Evolutionary conservation across 2,797 vertebrate genomes (phyloP), one percentile per base, ranked within the genome.

Genomic region (Mormyrus proboscirostris): DNA sequence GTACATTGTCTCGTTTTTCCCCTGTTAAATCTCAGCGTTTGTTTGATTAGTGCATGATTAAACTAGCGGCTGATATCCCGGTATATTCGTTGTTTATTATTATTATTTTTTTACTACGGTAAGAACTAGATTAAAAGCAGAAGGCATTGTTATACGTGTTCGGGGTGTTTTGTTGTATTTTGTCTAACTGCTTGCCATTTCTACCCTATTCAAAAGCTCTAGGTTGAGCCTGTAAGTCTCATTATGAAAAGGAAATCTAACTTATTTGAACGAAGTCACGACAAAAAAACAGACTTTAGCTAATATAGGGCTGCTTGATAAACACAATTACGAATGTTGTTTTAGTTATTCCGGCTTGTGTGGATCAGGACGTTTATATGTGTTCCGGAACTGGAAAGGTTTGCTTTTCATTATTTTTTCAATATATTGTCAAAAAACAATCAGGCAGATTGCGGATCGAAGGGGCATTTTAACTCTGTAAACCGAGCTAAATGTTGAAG

Each of bases 1-100:
- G 92, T 93, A 93, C 93, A 84, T 84, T 84, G 49, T 85, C 83
- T 50, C 50, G 10, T 51, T 51, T 51, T 25, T 50, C 22, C 0
- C 29, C 25, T 16, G 2, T 33, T 33, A 53, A 53, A 86, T 86
- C n/a, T 53, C 47, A 86, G n/a, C 47, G 12, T 86, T 55, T 86
- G 50, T 86, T 53, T 86, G 84, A 53, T 86, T 53, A 50, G 44
- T 83, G 38, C 65, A 73, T 73, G 65, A 38, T 51, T 50, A 84
- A 51, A 51, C 22, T 14, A 47, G 25, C 44, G 12, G 33, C 50
- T 88, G 73, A 3, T 85, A 85, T 59, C 53, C 44, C 33, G 41
- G 6, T 89, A 29, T 19, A 29, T 50, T 44, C 38, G 7, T 47
- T 53, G 4, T 59, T 44, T 50, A 33, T 33, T 33, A 33, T 88